phyloP scores from a whole-genome alignment of 2,113 vertebrate genomes.

The Sceloporus tristichus region DNA sequence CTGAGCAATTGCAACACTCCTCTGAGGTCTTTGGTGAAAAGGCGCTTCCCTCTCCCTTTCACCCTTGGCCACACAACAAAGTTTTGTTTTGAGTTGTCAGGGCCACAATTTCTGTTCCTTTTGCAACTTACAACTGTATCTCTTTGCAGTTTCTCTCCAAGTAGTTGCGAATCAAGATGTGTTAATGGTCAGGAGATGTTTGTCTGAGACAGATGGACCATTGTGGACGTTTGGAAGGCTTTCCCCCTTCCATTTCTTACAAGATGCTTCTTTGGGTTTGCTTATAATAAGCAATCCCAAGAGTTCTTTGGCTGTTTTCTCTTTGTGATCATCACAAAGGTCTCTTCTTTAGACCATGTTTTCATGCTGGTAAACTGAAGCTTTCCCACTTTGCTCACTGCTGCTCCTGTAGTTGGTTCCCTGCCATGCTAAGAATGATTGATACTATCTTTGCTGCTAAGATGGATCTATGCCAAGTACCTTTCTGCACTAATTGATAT shows the following conservation, averaged over 20 bases:
- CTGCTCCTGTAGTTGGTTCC: background rate
- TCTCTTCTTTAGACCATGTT: background rate
- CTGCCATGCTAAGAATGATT: background rate
- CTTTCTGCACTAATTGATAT: too few relatives aligned
- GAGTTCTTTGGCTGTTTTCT: too few relatives aligned
- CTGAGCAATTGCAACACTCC: constrained; percentile 21
- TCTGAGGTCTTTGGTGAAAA: background rate
- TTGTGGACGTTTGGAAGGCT: too few relatives aligned
- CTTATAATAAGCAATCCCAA: too few relatives aligned
- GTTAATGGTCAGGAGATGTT: background rate
- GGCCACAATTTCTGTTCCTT: background rate
- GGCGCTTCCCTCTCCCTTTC: background rate
- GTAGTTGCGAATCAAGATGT: background rate
- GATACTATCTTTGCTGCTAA: fast-evolving
- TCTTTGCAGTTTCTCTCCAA: background rate
- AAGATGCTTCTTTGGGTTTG: too few relatives aligned
- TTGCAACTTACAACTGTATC: too few relatives aligned
- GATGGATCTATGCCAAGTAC: background rate
- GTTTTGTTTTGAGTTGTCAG: background rate
- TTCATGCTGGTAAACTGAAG: background rate
- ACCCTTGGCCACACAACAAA: background rate
- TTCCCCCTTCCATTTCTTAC: background rate
- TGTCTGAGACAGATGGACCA: background rate
- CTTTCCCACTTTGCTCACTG: fast-evolving
- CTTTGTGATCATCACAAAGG: too few relatives aligned